Conservation (phyloP, 2,888 invertebrate genomes). For the Morinoia aosen region DNA sequence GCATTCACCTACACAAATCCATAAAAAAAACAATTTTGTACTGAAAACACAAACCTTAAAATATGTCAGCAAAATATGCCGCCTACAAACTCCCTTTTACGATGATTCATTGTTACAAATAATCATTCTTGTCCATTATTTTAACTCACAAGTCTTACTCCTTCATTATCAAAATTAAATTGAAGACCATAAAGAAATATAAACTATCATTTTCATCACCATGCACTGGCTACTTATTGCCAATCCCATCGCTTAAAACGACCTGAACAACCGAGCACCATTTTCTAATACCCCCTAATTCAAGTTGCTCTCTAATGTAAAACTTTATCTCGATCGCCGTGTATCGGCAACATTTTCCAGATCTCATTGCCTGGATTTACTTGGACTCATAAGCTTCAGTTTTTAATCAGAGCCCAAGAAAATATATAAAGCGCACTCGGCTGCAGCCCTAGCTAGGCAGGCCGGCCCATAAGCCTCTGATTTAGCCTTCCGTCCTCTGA, state of each 20-base stretch:
- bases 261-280: background rate
- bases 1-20: too few relatives aligned
- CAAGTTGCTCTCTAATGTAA: background rate
- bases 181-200: background rate
- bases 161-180: background rate
- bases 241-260: background rate
- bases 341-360: background rate
- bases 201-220: background rate
- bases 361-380: background rate
- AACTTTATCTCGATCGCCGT: background rate
- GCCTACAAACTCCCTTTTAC: background rate
- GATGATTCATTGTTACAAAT: background rate
- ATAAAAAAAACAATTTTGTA: too few relatives aligned
- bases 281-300: background rate
- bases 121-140: background rate
- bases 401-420: background rate
- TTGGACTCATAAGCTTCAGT: background rate
- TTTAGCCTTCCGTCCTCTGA: constrained; percentile 23
- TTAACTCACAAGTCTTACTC: background rate
- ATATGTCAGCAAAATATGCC: too few relatives aligned
- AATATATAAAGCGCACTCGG: background rate
- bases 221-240: background rate
- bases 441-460: background rate
- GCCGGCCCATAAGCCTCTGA: constrained; percentile 9
- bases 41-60: too few relatives aligned